These are phyloP conservation scores for Drosophila niveifrons DNA, from an alignment of 2,888 invertebrate species.

Conservation along the genomic window DNA sequence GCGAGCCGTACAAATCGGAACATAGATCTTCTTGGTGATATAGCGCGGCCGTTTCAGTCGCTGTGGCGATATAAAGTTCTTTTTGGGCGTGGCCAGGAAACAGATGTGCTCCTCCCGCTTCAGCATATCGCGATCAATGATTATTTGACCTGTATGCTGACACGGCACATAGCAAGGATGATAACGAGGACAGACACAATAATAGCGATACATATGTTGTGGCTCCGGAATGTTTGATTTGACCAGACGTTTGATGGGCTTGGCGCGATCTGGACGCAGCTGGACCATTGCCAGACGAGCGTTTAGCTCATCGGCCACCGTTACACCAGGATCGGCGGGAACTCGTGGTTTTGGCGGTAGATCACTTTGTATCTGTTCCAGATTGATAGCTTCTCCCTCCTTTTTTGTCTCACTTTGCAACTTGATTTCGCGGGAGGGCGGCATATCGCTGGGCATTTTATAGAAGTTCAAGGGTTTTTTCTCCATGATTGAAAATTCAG, in stretches of 20 bases:
- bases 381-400: constrained; percentile 45
- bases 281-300: constrained; percentile 71
- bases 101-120: constrained; percentile 82
- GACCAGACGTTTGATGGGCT: constrained; percentile 71
- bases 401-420: constrained; percentile 44
- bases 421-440: constrained; percentile 44
- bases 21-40: constrained; percentile 65
- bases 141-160: constrained; percentile 81
- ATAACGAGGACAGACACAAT: constrained; percentile 77
- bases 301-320: constrained; percentile 80
- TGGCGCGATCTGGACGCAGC: constrained; percentile 71
- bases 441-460: constrained; percentile 49
- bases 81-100: constrained; percentile 81
- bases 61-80: constrained; percentile 59
- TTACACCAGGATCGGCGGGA: constrained; percentile 40
- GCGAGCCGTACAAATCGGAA: constrained; percentile 83
- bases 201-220: constrained; percentile 70
- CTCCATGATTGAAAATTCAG: constrained; percentile 41
- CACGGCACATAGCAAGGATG: constrained; percentile 75
- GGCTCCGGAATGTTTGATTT: constrained; percentile 50
- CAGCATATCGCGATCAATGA: constrained; percentile 83
- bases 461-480: constrained; percentile 56
- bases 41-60: constrained; percentile 54
- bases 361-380: constrained; percentile 40
- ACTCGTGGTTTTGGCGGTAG: constrained; percentile 16